A percentile compares a stretch with the other conserved stretches of the same genome.
Evolutionary conservation across 2,797 vertebrate genomes (phyloP).

Genomic region (Glyptemys insculpta): DNA sequence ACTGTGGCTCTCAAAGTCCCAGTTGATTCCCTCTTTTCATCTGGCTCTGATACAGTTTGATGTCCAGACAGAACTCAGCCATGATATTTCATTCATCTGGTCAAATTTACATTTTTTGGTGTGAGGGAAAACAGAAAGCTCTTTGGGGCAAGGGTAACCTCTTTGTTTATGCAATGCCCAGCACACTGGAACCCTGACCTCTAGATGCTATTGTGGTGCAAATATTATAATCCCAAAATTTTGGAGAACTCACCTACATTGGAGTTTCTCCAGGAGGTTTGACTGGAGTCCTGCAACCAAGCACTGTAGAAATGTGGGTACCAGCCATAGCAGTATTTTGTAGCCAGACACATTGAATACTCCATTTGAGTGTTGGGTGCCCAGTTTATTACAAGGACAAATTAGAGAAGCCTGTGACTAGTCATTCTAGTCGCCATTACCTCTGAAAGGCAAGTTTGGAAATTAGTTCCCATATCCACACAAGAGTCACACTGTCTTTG

Average conservation of each 20-base stretch:
- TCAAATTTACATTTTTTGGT: not conserved
- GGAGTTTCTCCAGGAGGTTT: not conserved
- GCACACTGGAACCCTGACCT: not conserved
- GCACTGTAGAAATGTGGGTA: not conserved
- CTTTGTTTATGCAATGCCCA: not conserved
- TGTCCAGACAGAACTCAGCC: not conserved
- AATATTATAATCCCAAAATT: not conserved
- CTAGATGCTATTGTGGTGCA: not conserved
- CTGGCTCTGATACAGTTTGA: not conserved
- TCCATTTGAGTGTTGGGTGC: not conserved
- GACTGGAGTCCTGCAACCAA: not conserved
- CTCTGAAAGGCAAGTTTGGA: not conserved
- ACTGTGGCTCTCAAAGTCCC: not conserved
- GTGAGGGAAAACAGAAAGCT: not conserved
- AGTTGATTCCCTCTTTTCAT: not conserved
- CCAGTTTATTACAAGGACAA: not conserved
- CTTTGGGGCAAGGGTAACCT: not conserved
- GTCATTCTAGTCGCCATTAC: not conserved
- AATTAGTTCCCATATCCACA: not conserved
- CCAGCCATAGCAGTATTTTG: not conserved
- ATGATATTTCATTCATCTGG: not conserved
- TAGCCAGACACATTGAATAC: not conserved
- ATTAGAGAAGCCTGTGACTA: not conserved
- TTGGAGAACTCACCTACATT: not conserved
- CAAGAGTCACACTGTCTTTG: not conserved